Conservation (phyloP, 2,113 vertebrate species). For the Ochotona curzoniae region DNA sequence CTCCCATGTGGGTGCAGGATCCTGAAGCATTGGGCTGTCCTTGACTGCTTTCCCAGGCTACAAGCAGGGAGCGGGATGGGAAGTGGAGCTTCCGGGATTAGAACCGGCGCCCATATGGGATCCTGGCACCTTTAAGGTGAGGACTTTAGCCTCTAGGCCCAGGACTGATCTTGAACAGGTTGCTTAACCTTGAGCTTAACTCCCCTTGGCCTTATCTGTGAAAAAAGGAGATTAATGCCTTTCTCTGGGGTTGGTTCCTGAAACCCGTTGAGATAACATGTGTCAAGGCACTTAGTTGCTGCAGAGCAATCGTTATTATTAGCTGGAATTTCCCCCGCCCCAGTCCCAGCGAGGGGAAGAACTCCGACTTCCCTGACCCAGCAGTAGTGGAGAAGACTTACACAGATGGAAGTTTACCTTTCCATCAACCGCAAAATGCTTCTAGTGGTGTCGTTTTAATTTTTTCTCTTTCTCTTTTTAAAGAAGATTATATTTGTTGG, state of each 20-base stretch:
- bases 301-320: no score
- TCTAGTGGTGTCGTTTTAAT: neutral
- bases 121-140: no score
- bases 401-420: no score
- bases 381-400: neutral
- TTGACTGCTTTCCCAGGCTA: no score
- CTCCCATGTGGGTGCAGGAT: no score
- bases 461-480: neutral
- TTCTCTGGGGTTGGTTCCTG: neutral
- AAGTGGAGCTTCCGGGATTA: no score
- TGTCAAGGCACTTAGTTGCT: neutral
- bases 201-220: neutral
- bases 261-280: neutral
- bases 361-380: neutral
- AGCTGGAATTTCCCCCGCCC: neutral
- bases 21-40: no score
- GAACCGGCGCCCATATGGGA: no score
- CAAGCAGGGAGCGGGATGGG: no score
- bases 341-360: neutral
- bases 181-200: neutral
- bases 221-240: neutral
- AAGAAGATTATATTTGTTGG: no score
- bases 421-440: neutral
- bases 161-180: neutral
- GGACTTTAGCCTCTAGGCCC: no score